Evolutionary conservation across 2,888 invertebrate species (phyloP), one percentile per base, ranked within the genome.

Genomic region (Sarcophaga caerulescens): DNA sequence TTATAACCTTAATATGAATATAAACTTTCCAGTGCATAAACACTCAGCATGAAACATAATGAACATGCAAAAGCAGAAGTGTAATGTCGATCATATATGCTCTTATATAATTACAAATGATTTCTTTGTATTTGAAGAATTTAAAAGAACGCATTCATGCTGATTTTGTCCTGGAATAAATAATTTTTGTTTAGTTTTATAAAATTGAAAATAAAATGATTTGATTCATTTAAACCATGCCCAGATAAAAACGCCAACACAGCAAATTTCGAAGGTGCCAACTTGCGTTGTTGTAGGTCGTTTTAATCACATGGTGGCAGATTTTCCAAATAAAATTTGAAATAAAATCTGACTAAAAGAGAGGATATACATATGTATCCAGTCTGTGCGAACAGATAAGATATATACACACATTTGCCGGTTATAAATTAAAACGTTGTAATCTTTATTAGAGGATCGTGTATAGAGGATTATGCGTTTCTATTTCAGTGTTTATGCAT

Each of bases 371-470:
- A 2, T 35, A 8, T 35, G 35, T 2, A 10, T 35, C 1, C 35
- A 35, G 35, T 0, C 35, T 35, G 35, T 35, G 14, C 59, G 17
- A 69, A 47, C 23, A 45, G 76, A 11, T 4, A 68, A 35, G 47
- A 21, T 44, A 45, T 14, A 19, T 14, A 75, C 60, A 75, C 74
- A 81, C 52, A 81, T 11, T 4, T 75, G 65, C 19, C 59, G 52
- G 35, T 52, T 60, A 73, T 60, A 76, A 77, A 77, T 82, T 65
- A 52, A 73, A 82, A 71, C 45, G 19, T 60, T 70, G 23, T 82
- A 66, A 76, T 77, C 71, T 77, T 73, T 82, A 76, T 82, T 82
- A 76, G 81, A 57, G 19, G 71, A 82, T 77, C 81, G 76, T 77
- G 71, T 76, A 63, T 12, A 75, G 75, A 69, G 63, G 75, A 81